Conservation (phyloP, 2,113 vertebrate species). For the Antechinus stuartii region DNA sequence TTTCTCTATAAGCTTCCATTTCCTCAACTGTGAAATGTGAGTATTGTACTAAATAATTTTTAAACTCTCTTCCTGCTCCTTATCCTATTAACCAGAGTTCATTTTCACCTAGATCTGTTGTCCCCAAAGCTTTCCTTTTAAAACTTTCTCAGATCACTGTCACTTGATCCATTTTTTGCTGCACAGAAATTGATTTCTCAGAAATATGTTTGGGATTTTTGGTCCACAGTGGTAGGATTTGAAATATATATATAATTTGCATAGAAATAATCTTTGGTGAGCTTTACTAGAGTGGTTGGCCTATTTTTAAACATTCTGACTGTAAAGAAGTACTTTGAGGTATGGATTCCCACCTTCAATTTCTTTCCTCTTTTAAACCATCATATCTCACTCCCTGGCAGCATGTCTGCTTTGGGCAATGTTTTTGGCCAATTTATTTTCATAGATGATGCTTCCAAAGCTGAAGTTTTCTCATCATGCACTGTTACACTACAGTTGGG, state of each 20-base stretch:
- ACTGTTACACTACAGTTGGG: constrained; percentile 59
- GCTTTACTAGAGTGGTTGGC: constrained; percentile 85
- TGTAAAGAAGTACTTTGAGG: constrained; percentile 79
- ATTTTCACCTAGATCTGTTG: constrained; percentile 45
- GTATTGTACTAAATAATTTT: not conserved
- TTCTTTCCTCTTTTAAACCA: constrained; percentile 78
- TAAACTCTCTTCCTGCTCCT: not conserved
- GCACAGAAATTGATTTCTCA: constrained; percentile 91
- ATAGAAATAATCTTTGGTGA: constrained; percentile 91
- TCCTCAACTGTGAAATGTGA: not conserved
- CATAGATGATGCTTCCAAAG: constrained; percentile 68
- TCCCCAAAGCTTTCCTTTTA: constrained; percentile 82
- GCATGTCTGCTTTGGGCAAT: constrained; percentile 58
- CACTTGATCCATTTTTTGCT: constrained; percentile 81
- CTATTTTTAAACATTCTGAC: constrained; percentile 81
- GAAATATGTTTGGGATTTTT: constrained; percentile 90
- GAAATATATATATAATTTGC: constrained; percentile 83
- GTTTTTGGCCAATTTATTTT: constrained; percentile 78
- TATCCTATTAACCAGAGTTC: constrained; percentile 42
- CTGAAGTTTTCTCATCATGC: constrained; percentile 71
- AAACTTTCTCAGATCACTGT: constrained; percentile 88
- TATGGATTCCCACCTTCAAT: constrained; percentile 74
- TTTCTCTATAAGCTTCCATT: not conserved
- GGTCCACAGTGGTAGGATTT: constrained; percentile 81
- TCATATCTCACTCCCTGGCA: constrained; percentile 75